Evolutionary conservation across 2,113 vertebrate genomes (phyloP).

Genomic region (Hippocampus mohnikei): DNA sequence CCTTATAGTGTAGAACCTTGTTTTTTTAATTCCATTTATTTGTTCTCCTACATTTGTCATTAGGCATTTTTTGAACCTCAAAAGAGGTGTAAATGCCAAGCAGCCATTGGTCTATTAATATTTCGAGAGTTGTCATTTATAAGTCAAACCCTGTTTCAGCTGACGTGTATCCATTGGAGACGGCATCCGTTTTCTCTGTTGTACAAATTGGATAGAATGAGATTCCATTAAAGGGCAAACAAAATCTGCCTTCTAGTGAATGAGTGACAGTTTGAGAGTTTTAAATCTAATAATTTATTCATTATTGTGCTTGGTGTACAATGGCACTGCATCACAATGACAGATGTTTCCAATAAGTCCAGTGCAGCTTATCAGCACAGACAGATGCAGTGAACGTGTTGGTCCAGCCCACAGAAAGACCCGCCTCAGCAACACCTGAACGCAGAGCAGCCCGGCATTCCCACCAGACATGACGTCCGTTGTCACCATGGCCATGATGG

Average conservation of each 20-base stretch:
- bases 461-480: constrained; percentile 58
- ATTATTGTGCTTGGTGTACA: not conserved
- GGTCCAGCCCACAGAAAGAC: constrained; percentile 23
- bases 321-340: not conserved
- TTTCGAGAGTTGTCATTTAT: no score
- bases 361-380: not conserved
- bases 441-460: not conserved
- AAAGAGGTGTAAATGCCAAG: no score
- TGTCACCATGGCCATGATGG: constrained; percentile 72
- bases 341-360: not conserved
- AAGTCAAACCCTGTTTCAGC: no score
- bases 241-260: no score
- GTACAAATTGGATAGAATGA: no score
- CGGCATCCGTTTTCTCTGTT: no score
- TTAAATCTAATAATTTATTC: not conserved
- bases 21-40: not conserved
- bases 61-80: no score
- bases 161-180: no score
- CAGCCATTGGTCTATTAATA: no score
- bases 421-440: constrained; percentile 1
- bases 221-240: no score
- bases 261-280: no score
- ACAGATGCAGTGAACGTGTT: not conserved
- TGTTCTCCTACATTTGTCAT: no score
- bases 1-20: not conserved